A percentile compares a stretch with the other conserved stretches of the same genome.
Conservation (phyloP, 2,113 vertebrate genomes). For the Puma concolor region DNA sequence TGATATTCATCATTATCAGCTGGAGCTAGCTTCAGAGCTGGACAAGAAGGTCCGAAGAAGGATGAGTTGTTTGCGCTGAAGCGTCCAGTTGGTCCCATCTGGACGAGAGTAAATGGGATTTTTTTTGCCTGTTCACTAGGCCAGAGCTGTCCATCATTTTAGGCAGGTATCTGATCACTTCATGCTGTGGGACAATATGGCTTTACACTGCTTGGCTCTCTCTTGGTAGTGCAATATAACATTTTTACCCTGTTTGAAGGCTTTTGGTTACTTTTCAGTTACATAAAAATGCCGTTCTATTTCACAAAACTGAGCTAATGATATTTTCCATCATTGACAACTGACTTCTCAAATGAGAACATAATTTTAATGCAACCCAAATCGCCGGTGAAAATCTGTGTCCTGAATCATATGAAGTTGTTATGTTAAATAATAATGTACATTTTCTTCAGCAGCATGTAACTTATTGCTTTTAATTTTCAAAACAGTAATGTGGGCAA, state of each 20-base stretch:
- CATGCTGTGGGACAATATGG: constrained; percentile 91
- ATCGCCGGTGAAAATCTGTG: background rate
- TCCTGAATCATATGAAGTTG: background rate
- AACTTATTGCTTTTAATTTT: constrained; percentile 4
- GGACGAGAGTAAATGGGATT: constrained; percentile 92
- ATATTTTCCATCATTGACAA: constrained; percentile 28
- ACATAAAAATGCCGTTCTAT: constrained; percentile 17
- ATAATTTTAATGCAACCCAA: background rate
- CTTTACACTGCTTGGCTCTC: constrained; percentile 84
- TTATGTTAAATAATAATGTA: background rate
- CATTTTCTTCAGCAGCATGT: constrained; percentile 32
- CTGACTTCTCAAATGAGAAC: constrained; percentile 27
- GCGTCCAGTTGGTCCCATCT: constrained; percentile 95
- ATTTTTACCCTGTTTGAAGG: constrained; percentile 79
- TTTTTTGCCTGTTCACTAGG: constrained; percentile 88
- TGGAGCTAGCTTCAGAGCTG: constrained; percentile 88
- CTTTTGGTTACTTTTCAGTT: constrained; percentile 74
- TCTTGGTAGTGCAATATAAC: constrained; percentile 81
- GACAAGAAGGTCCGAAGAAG: constrained; percentile 93
- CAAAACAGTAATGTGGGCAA: background rate
- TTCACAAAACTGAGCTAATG: constrained; percentile 40
- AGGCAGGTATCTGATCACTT: constrained; percentile 89
- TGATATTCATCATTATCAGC: constrained; percentile 95
- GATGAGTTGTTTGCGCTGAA: constrained; percentile 94
- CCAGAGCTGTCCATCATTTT: constrained; percentile 91